phyloP scores from a whole-genome alignment of 2,888 invertebrate species.

The Sphaerophoria rueppellii region DNA sequence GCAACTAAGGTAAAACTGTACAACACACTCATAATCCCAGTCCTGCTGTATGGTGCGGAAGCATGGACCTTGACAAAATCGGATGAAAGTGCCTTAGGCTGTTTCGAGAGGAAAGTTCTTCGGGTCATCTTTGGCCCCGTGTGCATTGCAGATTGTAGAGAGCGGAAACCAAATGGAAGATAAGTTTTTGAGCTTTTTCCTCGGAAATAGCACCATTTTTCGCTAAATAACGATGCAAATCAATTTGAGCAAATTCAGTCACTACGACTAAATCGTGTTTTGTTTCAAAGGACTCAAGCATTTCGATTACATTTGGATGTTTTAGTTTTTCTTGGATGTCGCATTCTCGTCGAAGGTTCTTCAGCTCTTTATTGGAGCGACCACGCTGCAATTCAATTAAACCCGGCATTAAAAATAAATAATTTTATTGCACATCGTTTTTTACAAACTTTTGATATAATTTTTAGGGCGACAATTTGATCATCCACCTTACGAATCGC shows the following conservation, averaged over 20 bases:
- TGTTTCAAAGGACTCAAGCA: slow-evolving; percentile 97
- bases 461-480: slow-evolving; percentile 93
- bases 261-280: slow-evolving; percentile 95
- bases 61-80: too few relatives aligned
- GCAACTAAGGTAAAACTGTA: too few relatives aligned
- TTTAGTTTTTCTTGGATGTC: slow-evolving; percentile 94
- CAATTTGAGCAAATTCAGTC: slow-evolving; percentile 96
- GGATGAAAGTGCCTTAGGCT: too few relatives aligned
- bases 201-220: slow-evolving; percentile 92
- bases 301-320: slow-evolving; percentile 96
- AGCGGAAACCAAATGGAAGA: slow-evolving; percentile 94
- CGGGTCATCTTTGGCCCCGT: too few relatives aligned
- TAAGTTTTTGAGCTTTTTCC: slow-evolving; percentile 90
- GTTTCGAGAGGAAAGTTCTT: too few relatives aligned
- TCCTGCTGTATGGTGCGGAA: too few relatives aligned
- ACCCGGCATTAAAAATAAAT: neutral
- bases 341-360: slow-evolving; percentile 94
- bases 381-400: slow-evolving; percentile 84
- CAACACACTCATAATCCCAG: too few relatives aligned
- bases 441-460: slow-evolving; percentile 90
- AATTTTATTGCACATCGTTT: too few relatives aligned
- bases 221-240: slow-evolving; percentile 91
- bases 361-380: slow-evolving; percentile 91
- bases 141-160: slow-evolving; percentile 96
- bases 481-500: slow-evolving; percentile 89